Percentiles rank a stretch among this genome's conserved stretches.
Evolutionary conservation across 2,888 invertebrate genomes (phyloP).

Genomic region (Dorcus parallelipipedus): DNA sequence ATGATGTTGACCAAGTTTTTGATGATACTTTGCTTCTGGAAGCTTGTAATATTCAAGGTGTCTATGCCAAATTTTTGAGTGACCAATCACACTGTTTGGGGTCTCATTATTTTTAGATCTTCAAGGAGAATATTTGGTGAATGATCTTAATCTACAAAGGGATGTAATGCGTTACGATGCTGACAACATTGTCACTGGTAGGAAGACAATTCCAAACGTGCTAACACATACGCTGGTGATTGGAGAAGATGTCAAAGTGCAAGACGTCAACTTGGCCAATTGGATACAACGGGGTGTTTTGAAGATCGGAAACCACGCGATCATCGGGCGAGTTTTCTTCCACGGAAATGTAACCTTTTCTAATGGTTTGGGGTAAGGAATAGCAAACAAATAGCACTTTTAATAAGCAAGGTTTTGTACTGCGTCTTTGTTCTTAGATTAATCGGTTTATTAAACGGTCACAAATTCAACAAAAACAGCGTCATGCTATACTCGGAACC

Average conservation of each 20-base stretch:
- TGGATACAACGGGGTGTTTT: conserved; percentile 51
- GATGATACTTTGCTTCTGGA: conserved; percentile 37
- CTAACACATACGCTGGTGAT: conserved; percentile 43
- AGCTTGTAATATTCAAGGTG: conserved; percentile 30
- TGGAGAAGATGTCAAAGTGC: conserved; percentile 38
- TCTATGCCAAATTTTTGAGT: neutral
- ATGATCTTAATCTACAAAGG: conserved; percentile 50
- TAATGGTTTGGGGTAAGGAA: conserved; percentile 42
- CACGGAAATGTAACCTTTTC: conserved; percentile 42
- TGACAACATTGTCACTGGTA: conserved; percentile 48
- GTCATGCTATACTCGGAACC: conserved; percentile 41
- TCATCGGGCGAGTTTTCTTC: conserved; percentile 51
- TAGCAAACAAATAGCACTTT: conserved; percentile 20
- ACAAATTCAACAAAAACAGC: conserved; percentile 38
- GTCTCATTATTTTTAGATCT: conserved; percentile 29
- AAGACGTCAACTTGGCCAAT: conserved; percentile 49
- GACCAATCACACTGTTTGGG: neutral
- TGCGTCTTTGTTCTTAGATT: conserved; percentile 30
- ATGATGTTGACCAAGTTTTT: conserved; percentile 48
- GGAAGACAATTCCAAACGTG: conserved; percentile 46
- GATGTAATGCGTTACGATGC: conserved; percentile 53
- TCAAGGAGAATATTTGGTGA: conserved; percentile 45
- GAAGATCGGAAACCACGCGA: conserved; percentile 41
- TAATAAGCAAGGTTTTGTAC: too few relatives aligned
- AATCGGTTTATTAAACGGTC: conserved; percentile 39